Percentiles rank a stretch among this genome's conserved stretches.
These are phyloP conservation scores for Heteronetta atricapilla DNA, from an alignment of 2,113 vertebrate species.

Conservation along the genomic window DNA sequence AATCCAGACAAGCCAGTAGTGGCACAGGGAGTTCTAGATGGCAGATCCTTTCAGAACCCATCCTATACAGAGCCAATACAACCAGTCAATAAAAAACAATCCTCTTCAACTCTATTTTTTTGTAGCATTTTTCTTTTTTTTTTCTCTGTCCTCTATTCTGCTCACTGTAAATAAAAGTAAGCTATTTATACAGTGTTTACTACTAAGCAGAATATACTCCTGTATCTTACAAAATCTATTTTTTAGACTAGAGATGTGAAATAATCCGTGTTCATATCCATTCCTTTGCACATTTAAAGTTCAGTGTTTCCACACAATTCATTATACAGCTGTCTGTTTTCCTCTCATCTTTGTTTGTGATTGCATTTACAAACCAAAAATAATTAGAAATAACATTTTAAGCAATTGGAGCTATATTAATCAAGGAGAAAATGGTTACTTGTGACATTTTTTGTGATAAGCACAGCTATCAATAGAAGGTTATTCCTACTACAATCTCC, in stretches of 20 bases:
- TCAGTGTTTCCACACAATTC: conserved; percentile 63
- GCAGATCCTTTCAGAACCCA: not conserved
- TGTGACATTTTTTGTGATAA: conserved; percentile 70
- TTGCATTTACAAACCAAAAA: conserved; percentile 67
- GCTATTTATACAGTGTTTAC: conserved; percentile 1
- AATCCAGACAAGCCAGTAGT: not conserved
- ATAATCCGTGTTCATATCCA: conserved; percentile 33
- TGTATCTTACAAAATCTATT: conserved; percentile 38
- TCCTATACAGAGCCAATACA: not conserved
- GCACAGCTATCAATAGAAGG: not conserved
- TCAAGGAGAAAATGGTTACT: conserved; percentile 64
- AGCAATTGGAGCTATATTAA: conserved; percentile 70
- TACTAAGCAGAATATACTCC: not conserved
- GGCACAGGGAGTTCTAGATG: not conserved
- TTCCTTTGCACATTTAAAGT: conserved; percentile 61
- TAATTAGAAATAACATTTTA: conserved; percentile 78
- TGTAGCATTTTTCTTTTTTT: not conserved
- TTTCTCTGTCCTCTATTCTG: not conserved
- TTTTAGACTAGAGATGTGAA: conserved; percentile 37
- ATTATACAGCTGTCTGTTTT: conserved; percentile 62
- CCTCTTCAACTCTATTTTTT: not conserved
- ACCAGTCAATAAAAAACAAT: not conserved
- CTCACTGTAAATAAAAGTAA: not conserved
- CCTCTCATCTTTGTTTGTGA: conserved; percentile 65
- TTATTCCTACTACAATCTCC: not conserved